Evolutionary conservation across 2,797 vertebrate genomes (phyloP), one percentile per base, ranked within the genome.

Genomic region (Sardinella longiceps): DNA sequence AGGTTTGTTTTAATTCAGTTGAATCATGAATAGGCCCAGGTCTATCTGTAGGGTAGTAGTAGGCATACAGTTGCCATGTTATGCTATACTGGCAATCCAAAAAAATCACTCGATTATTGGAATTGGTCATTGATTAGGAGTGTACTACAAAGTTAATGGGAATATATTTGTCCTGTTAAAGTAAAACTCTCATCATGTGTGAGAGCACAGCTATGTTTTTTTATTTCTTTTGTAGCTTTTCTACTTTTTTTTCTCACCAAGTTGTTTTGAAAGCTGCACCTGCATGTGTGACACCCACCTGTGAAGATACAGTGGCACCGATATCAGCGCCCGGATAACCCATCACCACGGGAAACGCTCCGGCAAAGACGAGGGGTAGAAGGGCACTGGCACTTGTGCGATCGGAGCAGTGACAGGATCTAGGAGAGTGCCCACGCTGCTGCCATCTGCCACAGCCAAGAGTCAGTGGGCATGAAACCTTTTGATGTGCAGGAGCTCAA

Each of bases 391-490:
- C 70, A 77, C 51, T 51, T 6, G 83, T 74, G 39, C 4, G 10
- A n/a, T 30, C 45, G 30, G 46, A 4, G 50, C 25, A 3, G 7
- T 81, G 80, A 81, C 80, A 81, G 43, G 45, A 51, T 46, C 37
- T 6, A 48, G 80, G 23, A 45, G 45, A 30, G 80, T 46, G 80
- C 48, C 43, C 28, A 45, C 25, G 45, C 43, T 4, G n/a, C 10
- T 46, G 45, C 80, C 48, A 51, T 46, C 43, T 46, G 48, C n/a
- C 25, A 30, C 23, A 46, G 48, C 43, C 28, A 2, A 25, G 48
- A 51, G 45, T 81, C 43, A 48, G 80, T 25, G 80, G 80, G 43
- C 70, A 77, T 77, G 70, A 77, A 77, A 77, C 70, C 70, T 39
- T 77, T 77, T 77, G 70, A 77, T 77, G 70, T 77, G 33, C 37